These are phyloP conservation scores for Drepana falcataria DNA, from an alignment of 2,888 invertebrate genomes.

Conservation along the genomic window DNA sequence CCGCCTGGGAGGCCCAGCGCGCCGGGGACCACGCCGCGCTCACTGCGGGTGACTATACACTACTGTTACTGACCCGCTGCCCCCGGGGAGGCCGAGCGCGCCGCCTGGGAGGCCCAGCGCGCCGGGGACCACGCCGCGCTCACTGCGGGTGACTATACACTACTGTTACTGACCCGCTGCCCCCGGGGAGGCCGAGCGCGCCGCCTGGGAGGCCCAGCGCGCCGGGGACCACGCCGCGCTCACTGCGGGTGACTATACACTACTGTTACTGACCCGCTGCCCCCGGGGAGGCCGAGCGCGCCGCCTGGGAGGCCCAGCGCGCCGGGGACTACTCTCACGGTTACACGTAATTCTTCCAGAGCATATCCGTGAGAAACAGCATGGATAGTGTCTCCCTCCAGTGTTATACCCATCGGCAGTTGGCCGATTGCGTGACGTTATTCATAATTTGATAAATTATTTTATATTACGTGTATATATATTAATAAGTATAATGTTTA, in stretches of 20 bases:
- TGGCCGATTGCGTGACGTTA: too few species aligned
- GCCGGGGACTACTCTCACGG: conserved; percentile 66
- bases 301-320: conserved; percentile 86
- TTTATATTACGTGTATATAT: too few species aligned
- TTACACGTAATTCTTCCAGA: too few species aligned
- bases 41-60: conserved; percentile 31
- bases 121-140: conserved; percentile 58
- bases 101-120: conserved; percentile 86
- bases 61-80: not conserved
- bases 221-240: conserved; percentile 58
- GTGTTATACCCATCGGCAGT: too few species aligned
- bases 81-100: conserved; percentile 85
- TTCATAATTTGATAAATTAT: too few species aligned
- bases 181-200: conserved; percentile 85
- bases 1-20: conserved; percentile 86
- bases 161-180: not conserved
- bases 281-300: conserved; percentile 85
- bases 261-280: not conserved
- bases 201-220: conserved; percentile 86
- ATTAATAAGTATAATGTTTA: not conserved
- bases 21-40: conserved; percentile 58
- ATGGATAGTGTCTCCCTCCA: too few species aligned
- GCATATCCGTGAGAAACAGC: too few species aligned
- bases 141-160: conserved; percentile 31
- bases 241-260: conserved; percentile 31